Base-by-base conservation (phyloP, 2,113 vertebrate species). In the Zapornia atra region DNA sequence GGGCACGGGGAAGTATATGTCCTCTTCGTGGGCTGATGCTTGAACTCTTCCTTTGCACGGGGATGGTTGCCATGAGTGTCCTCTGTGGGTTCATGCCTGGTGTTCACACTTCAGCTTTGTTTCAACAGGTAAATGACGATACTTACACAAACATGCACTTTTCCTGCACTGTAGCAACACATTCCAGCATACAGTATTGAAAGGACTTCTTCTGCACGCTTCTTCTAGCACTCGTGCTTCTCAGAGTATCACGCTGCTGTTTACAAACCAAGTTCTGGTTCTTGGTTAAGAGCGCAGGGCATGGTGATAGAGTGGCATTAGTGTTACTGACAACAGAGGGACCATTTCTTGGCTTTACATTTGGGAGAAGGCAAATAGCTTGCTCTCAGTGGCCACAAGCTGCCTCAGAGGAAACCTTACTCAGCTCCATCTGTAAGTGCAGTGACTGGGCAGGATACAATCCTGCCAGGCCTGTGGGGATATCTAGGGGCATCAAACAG, bases 1-100 rank as follows among this genome's bases (percentile, higher is more conserved):
- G 56, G 65, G 70, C 1, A 8, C 82, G 44, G 63, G 29, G 21
- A 73, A 77, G 26, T 21, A 71, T 5, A 29, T 0, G 0, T 80
- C 56, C 26, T 84, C 5, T 57, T 34, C 34, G 8, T 26, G 42
- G 31, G 75, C 50, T 76, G 38, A 21, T 34, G 26, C 46, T 79
- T 28, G 16, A 73, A 46, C 10, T 5, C 2, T 38, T 88, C 40
- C 22, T 87, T 79, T 48, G 33, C 44, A n/a, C 3, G 0, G 0
- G 46, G 48, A 44, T 26, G 87, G 48, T 44, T 64, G 65, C 42
- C 56, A 29, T 29, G 1, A 1, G 34, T 56, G 38, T 66, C 51
- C 25, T 48, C 70, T 57, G 19, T 24, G 75, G 21, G 18, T 28
- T 80, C 42, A 22, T 6, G 29, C 31, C 28, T 50, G n/a, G 22